Conservation (phyloP, 1,140 invertebrate species). For the Lamellibrachia luymesi region DNA sequence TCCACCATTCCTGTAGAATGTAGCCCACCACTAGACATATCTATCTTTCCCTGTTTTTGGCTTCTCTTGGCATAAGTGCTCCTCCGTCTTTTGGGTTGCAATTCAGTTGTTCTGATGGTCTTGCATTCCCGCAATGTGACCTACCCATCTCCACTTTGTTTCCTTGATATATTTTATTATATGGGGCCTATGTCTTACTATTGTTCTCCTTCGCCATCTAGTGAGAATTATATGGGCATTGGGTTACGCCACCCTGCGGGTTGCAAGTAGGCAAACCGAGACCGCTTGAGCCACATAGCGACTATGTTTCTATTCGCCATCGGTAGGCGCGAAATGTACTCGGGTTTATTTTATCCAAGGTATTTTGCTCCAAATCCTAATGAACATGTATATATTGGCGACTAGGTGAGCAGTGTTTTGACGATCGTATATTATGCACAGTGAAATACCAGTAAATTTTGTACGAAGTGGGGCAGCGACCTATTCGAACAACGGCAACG, state of each 20-base stretch:
- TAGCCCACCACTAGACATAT: no score
- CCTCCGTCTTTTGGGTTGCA: no score
- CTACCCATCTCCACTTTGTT: no score
- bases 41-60: no score
- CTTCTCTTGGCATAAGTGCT: no score
- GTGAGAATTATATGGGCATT: no score
- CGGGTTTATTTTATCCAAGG: not conserved
- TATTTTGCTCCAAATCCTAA: not conserved
- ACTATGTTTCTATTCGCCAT: not conserved
- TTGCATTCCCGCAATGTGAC: no score
- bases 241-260: not conserved
- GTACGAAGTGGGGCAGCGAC: not conserved
- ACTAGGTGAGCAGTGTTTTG: not conserved
- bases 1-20: no score
- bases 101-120: no score
- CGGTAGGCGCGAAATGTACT: not conserved
- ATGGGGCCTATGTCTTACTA: no score
- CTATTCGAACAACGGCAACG: not conserved
- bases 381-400: not conserved
- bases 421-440: not conserved
- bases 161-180: no score
- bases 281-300: not conserved
- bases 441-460: not conserved
- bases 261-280: not conserved
- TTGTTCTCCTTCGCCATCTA: no score